These are phyloP conservation scores for Pocota personata DNA, from an alignment of 2,888 invertebrate species.

Conservation along the genomic window DNA sequence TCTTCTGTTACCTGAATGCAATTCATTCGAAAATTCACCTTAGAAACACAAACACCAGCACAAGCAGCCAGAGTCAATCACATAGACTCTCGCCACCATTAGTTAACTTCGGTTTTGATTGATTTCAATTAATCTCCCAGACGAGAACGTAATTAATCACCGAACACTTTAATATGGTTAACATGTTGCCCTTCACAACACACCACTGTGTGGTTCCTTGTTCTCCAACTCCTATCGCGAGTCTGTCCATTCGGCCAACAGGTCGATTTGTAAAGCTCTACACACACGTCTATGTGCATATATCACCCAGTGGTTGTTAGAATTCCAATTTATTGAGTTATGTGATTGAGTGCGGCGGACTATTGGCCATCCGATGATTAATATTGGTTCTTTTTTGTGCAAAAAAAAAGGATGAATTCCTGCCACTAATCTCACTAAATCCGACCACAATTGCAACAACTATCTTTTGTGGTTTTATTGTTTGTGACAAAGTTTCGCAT, in stretches of 20 bases:
- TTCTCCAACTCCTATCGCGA: constrained; percentile 10
- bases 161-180: constrained; percentile 83
- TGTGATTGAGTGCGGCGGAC: constrained; percentile 62
- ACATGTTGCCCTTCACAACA: constrained; percentile 76
- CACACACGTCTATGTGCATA: constrained; percentile 55
- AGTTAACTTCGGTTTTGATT: constrained; percentile 83
- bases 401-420: background rate
- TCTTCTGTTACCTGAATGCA: constrained; percentile 17
- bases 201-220: constrained; percentile 11
- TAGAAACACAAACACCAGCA: background rate
- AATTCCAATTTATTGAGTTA: constrained; percentile 73
- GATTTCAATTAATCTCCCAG: constrained; percentile 83
- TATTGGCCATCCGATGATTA: constrained; percentile 62
- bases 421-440: background rate
- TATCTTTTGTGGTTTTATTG: constrained; percentile 1
- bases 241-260: constrained; percentile 55
- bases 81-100: constrained; percentile 79
- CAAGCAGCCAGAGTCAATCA: constrained; percentile 57
- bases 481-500: constrained; percentile 50
- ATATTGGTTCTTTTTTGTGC: constrained; percentile 45
- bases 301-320: constrained; percentile 73
- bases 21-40: constrained; percentile 15
- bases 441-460: background rate
- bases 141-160: constrained; percentile 82
- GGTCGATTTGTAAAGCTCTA: constrained; percentile 71